Percentiles rank a stretch among this genome's conserved stretches.
These are phyloP conservation scores for Smithornis capensis DNA, from an alignment of 2,113 vertebrate genomes.

Conservation along the genomic window DNA sequence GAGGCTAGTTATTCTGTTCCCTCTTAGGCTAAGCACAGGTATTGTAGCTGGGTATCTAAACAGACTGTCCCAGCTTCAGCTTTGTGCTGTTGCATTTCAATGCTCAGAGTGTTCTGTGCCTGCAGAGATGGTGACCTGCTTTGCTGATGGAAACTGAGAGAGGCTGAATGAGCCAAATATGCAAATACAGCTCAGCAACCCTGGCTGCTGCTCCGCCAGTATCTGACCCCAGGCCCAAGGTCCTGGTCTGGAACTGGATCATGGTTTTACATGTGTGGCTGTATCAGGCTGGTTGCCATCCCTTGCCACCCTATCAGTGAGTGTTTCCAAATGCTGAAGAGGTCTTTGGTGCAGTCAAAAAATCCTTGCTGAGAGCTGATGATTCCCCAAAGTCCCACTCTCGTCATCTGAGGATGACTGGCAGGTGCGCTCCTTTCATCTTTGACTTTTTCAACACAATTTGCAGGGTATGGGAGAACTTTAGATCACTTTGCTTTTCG, in stretches of 20 bases:
- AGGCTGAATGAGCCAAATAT: neutral
- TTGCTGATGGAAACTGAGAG: neutral
- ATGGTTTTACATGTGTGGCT: neutral
- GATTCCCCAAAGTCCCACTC: neutral
- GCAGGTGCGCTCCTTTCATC: neutral
- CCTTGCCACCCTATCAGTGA: neutral
- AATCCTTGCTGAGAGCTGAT: neutral
- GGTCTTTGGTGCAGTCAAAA: neutral
- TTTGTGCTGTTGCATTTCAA: neutral
- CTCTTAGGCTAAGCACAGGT: neutral
- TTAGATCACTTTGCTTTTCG: neutral
- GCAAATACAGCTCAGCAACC: neutral
- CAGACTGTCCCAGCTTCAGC: neutral
- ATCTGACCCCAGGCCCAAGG: neutral
- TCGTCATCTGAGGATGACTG: neutral
- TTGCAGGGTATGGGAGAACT: neutral
- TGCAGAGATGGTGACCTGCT: neutral
- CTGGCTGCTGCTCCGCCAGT: neutral
- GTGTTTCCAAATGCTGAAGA: neutral
- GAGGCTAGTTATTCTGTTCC: neutral
- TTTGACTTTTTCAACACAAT: neutral
- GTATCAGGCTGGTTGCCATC: accelerated
- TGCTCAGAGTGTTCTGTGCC: neutral
- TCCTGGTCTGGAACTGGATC: neutral
- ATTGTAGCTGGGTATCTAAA: neutral